These are phyloP conservation scores for Altica lythri DNA, from an alignment of 2,888 invertebrate genomes.

Conservation along the genomic window DNA sequence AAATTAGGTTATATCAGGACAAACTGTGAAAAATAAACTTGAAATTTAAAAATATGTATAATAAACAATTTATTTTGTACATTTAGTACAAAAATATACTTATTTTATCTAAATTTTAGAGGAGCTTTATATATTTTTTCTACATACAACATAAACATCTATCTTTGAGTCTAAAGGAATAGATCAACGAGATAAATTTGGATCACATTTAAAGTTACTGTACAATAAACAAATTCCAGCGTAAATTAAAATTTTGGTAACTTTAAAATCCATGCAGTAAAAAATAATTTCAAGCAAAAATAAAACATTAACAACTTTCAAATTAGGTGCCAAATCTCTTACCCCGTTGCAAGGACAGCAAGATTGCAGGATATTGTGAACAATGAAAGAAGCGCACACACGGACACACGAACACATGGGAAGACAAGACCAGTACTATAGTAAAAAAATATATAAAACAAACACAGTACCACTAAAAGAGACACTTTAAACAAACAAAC, in stretches of 20 bases:
- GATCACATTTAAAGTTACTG: too few species aligned
- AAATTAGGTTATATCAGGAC: too few species aligned
- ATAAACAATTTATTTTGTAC: too few species aligned
- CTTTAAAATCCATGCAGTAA: too few species aligned
- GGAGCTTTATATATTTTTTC: too few species aligned
- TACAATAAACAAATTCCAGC: not conserved
- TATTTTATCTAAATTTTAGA: too few species aligned
- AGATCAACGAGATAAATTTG: too few species aligned
- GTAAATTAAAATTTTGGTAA: not conserved
- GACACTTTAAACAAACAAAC: not conserved
- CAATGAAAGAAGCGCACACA: conserved; percentile 46
- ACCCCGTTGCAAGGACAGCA: conserved; percentile 44
- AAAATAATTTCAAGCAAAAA: not conserved
- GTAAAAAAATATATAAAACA: conserved; percentile 25
- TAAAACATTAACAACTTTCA: conserved; percentile 14
- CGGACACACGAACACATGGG: conserved; percentile 48
- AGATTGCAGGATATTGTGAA: conserved; percentile 45
- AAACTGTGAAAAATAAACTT: too few species aligned
- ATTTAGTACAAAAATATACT: too few species aligned
- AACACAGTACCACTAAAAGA: not conserved
- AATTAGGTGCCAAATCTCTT: conserved; percentile 32
- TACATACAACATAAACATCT: too few species aligned
- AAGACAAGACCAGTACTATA: conserved; percentile 37
- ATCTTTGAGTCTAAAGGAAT: too few species aligned
- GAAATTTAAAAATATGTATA: too few species aligned